A percentile compares a stretch with the other conserved stretches of the same genome.
Evolutionary conservation across 2,888 invertebrate species (phyloP).

Genomic region (Tipula unca): DNA sequence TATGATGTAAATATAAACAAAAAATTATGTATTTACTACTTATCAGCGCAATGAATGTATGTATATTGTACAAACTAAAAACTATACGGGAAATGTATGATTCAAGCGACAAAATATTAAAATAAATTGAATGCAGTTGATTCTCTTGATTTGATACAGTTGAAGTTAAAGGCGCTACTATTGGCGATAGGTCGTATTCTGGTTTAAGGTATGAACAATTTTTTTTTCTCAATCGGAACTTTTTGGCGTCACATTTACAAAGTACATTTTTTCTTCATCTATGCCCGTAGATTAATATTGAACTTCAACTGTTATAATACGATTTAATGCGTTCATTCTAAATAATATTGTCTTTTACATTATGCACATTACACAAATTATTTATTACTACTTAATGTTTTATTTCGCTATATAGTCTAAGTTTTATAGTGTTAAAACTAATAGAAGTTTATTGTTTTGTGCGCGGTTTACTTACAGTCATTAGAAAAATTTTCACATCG

Average conservation of each 20-base stretch:
- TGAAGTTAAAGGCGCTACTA: neutral
- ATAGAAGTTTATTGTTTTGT: constrained; percentile 21
- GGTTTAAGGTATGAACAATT: too few relatives aligned
- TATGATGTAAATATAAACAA: neutral
- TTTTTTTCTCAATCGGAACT: too few relatives aligned
- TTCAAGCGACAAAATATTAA: neutral
- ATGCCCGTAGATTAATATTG: too few relatives aligned
- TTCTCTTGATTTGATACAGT: neutral
- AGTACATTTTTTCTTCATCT: neutral
- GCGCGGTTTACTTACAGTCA: too few relatives aligned
- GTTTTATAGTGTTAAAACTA: neutral
- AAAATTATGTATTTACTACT: neutral
- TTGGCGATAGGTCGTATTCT: neutral
- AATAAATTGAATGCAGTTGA: neutral
- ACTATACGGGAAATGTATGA: constrained; percentile 8
- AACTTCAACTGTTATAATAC: too few relatives aligned
- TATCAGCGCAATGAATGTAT: neutral
- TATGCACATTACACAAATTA: neutral
- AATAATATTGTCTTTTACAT: too few relatives aligned
- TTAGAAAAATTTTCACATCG: constrained; percentile 90
- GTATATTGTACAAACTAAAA: neutral
- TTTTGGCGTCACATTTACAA: too few relatives aligned
- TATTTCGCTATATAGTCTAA: neutral
- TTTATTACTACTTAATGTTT: neutral
- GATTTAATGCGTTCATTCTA: too few relatives aligned